These are phyloP conservation scores for Osmoderma eremita DNA, from an alignment of 2,888 invertebrate genomes.

Conservation along the genomic window DNA sequence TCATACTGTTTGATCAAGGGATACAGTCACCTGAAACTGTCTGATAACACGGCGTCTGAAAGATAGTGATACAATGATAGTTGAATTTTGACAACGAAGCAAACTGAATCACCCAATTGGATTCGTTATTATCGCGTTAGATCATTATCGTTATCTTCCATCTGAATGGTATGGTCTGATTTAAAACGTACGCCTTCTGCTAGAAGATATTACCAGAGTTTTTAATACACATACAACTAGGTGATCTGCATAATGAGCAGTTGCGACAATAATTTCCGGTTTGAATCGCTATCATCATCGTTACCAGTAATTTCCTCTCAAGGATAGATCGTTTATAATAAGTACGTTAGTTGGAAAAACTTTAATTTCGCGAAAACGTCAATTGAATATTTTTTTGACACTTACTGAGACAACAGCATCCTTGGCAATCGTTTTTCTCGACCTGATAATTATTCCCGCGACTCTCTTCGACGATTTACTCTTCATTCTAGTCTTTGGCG, in stretches of 20 bases:
- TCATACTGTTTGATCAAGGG: constrained; percentile 29
- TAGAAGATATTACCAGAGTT: constrained; percentile 2
- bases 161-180: neutral
- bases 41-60: constrained; percentile 5
- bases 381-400: constrained; percentile 45
- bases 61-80: constrained; percentile 10
- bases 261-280: neutral
- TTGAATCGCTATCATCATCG: constrained; percentile 20
- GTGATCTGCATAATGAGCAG: constrained; percentile 1
- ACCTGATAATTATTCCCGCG: constrained; percentile 88
- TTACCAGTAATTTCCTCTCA: constrained; percentile 29
- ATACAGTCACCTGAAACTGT: constrained; percentile 27
- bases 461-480: constrained; percentile 84
- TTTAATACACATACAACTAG: neutral
- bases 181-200: neutral
- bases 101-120: constrained; percentile 9
- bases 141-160: constrained; percentile 20
- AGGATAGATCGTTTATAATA: constrained; percentile 26
- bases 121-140: constrained; percentile 6
- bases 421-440: constrained; percentile 86
- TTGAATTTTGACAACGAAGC: constrained; percentile 16
- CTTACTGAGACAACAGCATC: constrained; percentile 89
- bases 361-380: constrained; percentile 36
- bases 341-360: constrained; percentile 12
- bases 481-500: constrained; percentile 65